phyloP scores from a whole-genome alignment of 2,888 invertebrate species.

The Odontothrips loti region DNA sequence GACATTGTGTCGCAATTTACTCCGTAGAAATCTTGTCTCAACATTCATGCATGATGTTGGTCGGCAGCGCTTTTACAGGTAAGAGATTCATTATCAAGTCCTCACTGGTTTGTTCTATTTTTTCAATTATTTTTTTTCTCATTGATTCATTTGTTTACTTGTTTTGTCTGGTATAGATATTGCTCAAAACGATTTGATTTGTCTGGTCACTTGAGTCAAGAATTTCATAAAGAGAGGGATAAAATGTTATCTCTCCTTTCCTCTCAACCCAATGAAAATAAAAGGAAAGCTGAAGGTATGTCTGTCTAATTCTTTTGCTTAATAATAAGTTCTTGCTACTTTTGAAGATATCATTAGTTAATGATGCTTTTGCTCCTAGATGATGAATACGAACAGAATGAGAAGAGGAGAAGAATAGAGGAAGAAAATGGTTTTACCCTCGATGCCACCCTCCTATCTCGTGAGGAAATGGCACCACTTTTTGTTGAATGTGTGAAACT shows the following conservation, averaged over 20 bases:
- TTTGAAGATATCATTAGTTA: background rate
- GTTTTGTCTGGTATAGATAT: conserved; percentile 31
- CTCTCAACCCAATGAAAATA: background rate
- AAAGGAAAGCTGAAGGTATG: background rate
- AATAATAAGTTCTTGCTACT: background rate
- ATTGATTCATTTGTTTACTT: conserved; percentile 25
- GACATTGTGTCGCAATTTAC: conserved; percentile 49
- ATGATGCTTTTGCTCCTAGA: background rate
- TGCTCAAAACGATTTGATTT: conserved; percentile 35
- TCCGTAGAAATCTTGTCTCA: conserved; percentile 48
- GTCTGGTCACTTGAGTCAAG: conserved; percentile 28
- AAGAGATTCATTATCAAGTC: conserved; percentile 37
- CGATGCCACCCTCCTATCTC: background rate
- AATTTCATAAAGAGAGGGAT: conserved; percentile 38
- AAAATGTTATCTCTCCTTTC: conserved; percentile 35
- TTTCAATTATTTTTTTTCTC: background rate
- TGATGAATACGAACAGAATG: background rate
- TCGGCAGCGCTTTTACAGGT: conserved; percentile 53
- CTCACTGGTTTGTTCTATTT: background rate
- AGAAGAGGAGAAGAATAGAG: background rate
- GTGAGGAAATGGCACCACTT: background rate
- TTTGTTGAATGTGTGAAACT: background rate
- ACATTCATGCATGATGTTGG: conserved; percentile 54
- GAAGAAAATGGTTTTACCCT: background rate
- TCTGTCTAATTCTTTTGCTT: background rate